Evolutionary conservation across 2,888 invertebrate species (phyloP), one percentile per base, ranked within the genome.

Genomic region (Apantesis nais): DNA sequence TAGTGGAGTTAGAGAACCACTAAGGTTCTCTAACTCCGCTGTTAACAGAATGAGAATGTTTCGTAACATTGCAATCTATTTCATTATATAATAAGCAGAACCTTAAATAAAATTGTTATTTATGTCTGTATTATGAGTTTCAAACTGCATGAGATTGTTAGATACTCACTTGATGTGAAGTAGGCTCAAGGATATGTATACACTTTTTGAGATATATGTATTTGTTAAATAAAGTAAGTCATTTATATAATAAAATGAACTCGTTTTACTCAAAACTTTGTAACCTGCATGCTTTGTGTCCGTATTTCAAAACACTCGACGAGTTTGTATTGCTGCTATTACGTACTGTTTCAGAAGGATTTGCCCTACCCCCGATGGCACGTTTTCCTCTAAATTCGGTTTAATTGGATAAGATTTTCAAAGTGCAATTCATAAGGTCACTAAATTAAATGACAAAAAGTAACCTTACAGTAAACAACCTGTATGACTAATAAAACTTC

Each of bases 171-270:
- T 19, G 67, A 60, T 71, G 55, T 41, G 44, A 44, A 58, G 31
- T 62, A 60, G 62, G 72, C 39, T 64, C 58, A 61, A 77, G 60
- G 55, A 62, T 70, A 62, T 61, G 62, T 34, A 48, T 34, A 34
- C 34, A 44, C 63, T 39, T 55, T 66, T 29, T 63, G 31, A 34
- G 39, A 67, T 71, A 62, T 67, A 62, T 78, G 67, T 79, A 72
- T 74, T 74, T 74, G 44, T 65, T 62, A 70, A 80, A 69, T 74
- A 78, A 80, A 74, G 25, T 66, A 29, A 80, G 70, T 65, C 34
- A 69, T 62, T 66, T 67, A 67, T 71, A 67, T 71, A 67, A 60
- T 67, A 58, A 48, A 67, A 67, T 44, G 5, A 11, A 16, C 0
- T 52, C 8, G 39, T 76, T 74, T 76, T 68, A 55, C 69, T 79